phyloP scores from a whole-genome alignment of 1,140 invertebrate genomes.

The Drosophila sucinea region DNA sequence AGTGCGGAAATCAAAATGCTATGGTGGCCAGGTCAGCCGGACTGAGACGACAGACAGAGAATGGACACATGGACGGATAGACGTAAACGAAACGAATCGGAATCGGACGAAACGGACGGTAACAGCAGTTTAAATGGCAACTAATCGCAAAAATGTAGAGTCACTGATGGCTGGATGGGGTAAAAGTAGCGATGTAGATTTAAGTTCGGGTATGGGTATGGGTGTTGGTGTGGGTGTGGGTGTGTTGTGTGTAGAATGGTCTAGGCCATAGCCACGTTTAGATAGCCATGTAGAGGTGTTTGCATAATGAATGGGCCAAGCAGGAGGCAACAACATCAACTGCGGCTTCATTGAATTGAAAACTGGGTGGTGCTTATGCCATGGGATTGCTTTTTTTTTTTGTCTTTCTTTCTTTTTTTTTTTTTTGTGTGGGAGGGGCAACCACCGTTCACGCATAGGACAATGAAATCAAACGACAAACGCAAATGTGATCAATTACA shows the following conservation, averaged over 20 bases:
- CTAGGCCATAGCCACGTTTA: constrained; percentile 48
- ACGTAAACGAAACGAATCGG: constrained; percentile 45
- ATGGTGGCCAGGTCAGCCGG: constrained; percentile 45
- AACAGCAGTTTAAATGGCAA: constrained; percentile 80
- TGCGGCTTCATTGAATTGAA: constrained; percentile 55
- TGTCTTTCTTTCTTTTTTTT: background rate
- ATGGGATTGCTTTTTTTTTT: constrained; percentile 12
- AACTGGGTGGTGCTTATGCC: constrained; percentile 20
- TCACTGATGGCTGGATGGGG: background rate
- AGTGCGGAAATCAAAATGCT: constrained; percentile 77
- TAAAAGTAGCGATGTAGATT: background rate
- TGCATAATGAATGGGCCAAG: constrained; percentile 72
- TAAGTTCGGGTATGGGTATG: background rate
- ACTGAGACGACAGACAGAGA: constrained; percentile 23
- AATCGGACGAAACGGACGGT: constrained; percentile 44
- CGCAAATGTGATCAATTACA: constrained; percentile 78
- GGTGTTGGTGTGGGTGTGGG: background rate
- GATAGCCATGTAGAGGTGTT: constrained; percentile 71
- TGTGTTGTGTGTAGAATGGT: constrained; percentile 5
- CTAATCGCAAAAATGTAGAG: constrained; percentile 71
- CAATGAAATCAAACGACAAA: constrained; percentile 77
- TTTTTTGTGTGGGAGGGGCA: background rate
- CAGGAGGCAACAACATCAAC: constrained; percentile 47
- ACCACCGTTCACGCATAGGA: constrained; percentile 52
- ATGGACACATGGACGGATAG: background rate